These are phyloP conservation scores for Tipula vernalis DNA, from an alignment of 2,888 invertebrate species.

Conservation along the genomic window DNA sequence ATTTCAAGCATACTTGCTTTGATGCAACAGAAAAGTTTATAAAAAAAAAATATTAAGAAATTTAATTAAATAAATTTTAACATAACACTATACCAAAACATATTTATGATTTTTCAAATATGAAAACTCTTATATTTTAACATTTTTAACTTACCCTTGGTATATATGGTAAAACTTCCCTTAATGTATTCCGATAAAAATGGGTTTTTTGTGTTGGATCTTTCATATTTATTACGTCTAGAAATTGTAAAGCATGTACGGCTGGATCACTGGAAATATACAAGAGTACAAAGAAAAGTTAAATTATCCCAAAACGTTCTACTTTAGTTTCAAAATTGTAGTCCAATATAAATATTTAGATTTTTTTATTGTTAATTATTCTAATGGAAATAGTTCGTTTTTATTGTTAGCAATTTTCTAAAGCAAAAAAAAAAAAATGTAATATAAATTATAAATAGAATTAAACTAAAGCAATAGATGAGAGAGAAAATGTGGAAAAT, in stretches of 20 bases:
- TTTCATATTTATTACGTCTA: conserved; percentile 87
- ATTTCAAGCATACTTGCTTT: no score
- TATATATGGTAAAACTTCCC: conserved; percentile 75
- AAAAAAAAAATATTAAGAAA: background rate
- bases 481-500: background rate
- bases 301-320: background rate
- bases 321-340: background rate
- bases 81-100: conserved; percentile 15
- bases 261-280: conserved; percentile 59
- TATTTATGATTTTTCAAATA: background rate
- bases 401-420: background rate
- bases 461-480: background rate
- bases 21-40: background rate
- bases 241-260: conserved; percentile 81
- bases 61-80: background rate
- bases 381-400: background rate
- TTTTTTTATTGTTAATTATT: background rate
- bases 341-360: background rate
- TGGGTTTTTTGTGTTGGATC: conserved; percentile 78
- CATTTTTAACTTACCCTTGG: conserved; percentile 57
- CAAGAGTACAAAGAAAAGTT: background rate
- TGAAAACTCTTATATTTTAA: background rate
- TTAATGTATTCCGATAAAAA: conserved; percentile 78
- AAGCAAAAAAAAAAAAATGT: background rate
- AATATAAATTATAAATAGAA: background rate